Evolutionary conservation across 2,888 invertebrate genomes (phyloP).

Genomic region (Agrochola lychnidis): DNA sequence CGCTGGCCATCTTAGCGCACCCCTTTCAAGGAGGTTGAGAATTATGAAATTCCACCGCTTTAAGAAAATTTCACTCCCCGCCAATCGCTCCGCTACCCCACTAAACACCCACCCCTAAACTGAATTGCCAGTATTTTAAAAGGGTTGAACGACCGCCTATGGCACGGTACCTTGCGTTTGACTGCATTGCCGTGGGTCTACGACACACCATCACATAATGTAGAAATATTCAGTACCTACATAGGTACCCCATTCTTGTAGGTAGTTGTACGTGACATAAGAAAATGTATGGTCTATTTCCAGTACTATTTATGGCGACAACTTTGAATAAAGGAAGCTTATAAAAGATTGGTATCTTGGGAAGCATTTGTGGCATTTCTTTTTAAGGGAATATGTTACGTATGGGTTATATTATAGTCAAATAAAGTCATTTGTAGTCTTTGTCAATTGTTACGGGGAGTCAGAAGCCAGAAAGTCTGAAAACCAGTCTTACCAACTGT

Average conservation of each 20-base stretch:
- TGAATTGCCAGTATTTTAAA: conserved; percentile 77
- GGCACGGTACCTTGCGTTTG: conserved; percentile 84
- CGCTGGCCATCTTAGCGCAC: too few relatives aligned
- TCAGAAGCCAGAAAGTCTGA: background rate
- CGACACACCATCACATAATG: conserved; percentile 47
- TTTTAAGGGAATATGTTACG: background rate
- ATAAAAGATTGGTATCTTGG: background rate
- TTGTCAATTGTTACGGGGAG: background rate
- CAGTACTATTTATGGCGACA: background rate
- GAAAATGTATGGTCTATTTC: background rate
- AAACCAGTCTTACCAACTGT: background rate
- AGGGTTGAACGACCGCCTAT: conserved; percentile 82
- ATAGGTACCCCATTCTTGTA: background rate
- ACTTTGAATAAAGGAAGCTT: background rate
- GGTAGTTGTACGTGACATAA: background rate
- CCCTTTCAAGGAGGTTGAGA: background rate
- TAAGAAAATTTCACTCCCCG: background rate
- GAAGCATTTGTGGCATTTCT: background rate
- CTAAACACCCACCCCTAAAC: conserved; percentile 39
- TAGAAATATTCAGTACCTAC: conserved; percentile 43
- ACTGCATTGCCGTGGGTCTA: conserved; percentile 85
- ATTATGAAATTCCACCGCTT: background rate
- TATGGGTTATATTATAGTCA: background rate
- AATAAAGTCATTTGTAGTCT: background rate
- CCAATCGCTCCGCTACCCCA: conserved; percentile 56